Conservation (phyloP, 2,888 invertebrate genomes). For the Neoaliturus tenellus region DNA sequence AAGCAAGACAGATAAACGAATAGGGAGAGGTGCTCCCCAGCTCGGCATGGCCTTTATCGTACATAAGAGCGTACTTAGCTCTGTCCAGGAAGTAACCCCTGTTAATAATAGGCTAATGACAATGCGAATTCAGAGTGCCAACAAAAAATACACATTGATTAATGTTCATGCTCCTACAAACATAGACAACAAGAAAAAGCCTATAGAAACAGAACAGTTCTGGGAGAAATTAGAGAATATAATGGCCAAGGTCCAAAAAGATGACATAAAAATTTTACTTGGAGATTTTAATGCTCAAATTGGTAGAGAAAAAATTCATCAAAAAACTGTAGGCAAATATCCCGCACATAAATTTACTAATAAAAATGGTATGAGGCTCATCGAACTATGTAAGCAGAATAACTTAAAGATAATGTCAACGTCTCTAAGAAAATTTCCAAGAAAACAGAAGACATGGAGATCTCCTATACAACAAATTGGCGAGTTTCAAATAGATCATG, state of each 20-base stretch:
- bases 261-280: constrained; percentile 47
- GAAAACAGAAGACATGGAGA: no score
- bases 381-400: no score
- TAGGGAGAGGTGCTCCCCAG: no score
- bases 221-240: constrained; percentile 32
- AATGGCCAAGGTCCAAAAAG: constrained; percentile 40
- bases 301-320: constrained; percentile 48
- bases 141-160: constrained; percentile 54
- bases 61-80: constrained; percentile 23
- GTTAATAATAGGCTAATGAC: constrained; percentile 51
- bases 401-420: no score
- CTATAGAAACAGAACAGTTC: constrained; percentile 12
- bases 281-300: no score
- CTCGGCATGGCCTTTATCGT: constrained; percentile 49
- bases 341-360: constrained; percentile 41
- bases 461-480: no score
- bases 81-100: constrained; percentile 36
- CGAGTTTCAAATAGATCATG: no score
- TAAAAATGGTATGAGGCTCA: no score
- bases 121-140: constrained; percentile 29
- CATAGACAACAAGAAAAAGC: constrained; percentile 45
- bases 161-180: constrained; percentile 54
- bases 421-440: no score
- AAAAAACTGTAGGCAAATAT: constrained; percentile 34
- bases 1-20: no score